Evolutionary conservation across 2,113 vertebrate species (phyloP).

Genomic region (Aramus guarauna): DNA sequence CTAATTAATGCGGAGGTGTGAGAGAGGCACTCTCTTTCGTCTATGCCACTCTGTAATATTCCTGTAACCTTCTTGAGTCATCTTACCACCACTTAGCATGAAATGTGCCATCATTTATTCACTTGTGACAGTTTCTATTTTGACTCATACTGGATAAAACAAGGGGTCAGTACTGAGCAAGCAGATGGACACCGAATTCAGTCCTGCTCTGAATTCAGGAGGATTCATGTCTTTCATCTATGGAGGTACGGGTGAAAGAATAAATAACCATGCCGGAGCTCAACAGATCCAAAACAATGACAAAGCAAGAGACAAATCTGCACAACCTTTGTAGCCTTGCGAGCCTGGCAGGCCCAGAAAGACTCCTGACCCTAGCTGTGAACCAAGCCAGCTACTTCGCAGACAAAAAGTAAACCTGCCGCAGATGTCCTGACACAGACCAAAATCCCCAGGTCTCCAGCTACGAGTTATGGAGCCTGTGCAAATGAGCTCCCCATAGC

Average conservation of each 20-base stretch:
- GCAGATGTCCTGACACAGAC: not conserved
- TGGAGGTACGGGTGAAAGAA: not conserved
- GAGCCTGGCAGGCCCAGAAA: not conserved
- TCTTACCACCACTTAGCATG: not conserved
- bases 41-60: not conserved
- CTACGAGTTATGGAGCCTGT: not conserved
- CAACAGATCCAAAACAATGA: not conserved
- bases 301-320: not conserved
- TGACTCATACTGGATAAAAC: not conserved
- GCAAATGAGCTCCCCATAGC: not conserved
- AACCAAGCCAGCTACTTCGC: not conserved
- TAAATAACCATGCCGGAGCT: not conserved
- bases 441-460: not conserved
- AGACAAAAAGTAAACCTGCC: not conserved
- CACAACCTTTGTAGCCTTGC: not conserved
- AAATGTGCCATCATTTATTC: not conserved
- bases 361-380: not conserved
- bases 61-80: not conserved
- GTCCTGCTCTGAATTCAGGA: not conserved
- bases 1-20: not conserved
- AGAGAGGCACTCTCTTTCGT: not conserved
- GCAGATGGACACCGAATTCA: not conserved
- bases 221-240: not conserved
- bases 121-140: not conserved
- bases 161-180: accelerated